These are phyloP conservation scores for Lucifuga dentata DNA, from an alignment of 2,113 vertebrate species.

Conservation along the genomic window DNA sequence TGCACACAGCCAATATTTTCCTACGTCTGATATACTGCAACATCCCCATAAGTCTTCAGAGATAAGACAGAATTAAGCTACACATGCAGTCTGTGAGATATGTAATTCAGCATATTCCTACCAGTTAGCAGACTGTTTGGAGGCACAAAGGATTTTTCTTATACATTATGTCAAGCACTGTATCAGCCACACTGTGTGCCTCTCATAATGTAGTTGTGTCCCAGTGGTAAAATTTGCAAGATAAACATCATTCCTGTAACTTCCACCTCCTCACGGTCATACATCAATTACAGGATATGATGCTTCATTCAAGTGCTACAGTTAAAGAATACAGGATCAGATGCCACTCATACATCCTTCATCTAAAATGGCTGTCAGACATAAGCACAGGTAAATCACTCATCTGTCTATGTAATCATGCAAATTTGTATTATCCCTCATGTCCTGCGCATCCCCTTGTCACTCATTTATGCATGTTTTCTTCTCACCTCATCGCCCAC, in stretches of 20 bases:
- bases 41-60: not conserved
- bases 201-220: constrained; percentile 37
- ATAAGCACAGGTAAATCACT: constrained; percentile 77
- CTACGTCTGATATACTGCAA: not conserved
- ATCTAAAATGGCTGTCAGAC: constrained; percentile 77
- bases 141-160: constrained; percentile 21
- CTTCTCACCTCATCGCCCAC: constrained; percentile 59
- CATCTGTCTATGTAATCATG: constrained; percentile 82
- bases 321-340: constrained; percentile 65
- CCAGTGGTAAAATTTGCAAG: constrained; percentile 45
- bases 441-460: constrained; percentile 63
- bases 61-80: not conserved
- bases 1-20: not conserved
- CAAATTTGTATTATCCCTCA: constrained; percentile 78
- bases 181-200: constrained; percentile 5
- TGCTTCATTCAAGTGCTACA: constrained; percentile 37
- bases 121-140: constrained; percentile 6
- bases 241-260: constrained; percentile 56
- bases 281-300: constrained; percentile 58
- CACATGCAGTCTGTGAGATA: no score
- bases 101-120: not conserved
- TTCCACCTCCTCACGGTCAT: constrained; percentile 37
- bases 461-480: constrained; percentile 75
- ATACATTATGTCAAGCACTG: constrained; percentile 8
- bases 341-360: constrained; percentile 68